A percentile compares a stretch with the other conserved stretches of the same genome.
phyloP scores from a whole-genome alignment of 2,888 invertebrate species.

The Hirtodrosophila alboralis region DNA sequence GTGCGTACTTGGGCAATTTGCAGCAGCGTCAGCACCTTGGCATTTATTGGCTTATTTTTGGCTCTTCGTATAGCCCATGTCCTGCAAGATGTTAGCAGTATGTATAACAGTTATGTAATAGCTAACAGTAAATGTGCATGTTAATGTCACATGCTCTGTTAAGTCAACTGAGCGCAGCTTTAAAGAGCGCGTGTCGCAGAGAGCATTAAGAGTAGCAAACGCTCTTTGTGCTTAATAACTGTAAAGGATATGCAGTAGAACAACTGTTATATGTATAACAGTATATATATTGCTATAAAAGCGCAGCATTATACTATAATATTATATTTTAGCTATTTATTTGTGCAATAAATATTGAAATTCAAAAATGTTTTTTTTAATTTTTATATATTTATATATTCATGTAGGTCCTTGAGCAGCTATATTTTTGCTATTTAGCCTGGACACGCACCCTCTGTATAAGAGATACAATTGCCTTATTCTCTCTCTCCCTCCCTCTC shows the following conservation, averaged over 20 bases:
- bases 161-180: conserved; percentile 3
- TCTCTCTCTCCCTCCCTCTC: background rate
- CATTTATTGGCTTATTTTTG: conserved; percentile 19
- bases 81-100: conserved; percentile 3
- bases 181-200: background rate
- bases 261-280: conserved; percentile 31
- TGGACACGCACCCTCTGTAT: conserved; percentile 40
- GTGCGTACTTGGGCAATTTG: conserved; percentile 5
- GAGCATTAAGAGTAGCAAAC: conserved; percentile 1
- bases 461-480: conserved; percentile 54
- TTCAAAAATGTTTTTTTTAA: too few relatives aligned
- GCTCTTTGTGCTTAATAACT: conserved; percentile 23
- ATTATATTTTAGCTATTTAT: background rate
- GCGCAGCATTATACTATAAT: background rate
- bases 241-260: background rate
- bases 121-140: conserved; percentile 5
- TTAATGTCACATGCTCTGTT: conserved; percentile 7
- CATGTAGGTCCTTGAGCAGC: background rate
- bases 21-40: conserved; percentile 5
- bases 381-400: too few relatives aligned
- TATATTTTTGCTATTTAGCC: conserved; percentile 19
- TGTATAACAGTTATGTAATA: conserved; percentile 48
- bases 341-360: too few relatives aligned
- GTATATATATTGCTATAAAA: conserved; percentile 4
- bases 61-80: conserved; percentile 2